These are phyloP conservation scores for Brachyopa scutellaris DNA, from an alignment of 2,888 invertebrate genomes.

Conservation along the genomic window DNA sequence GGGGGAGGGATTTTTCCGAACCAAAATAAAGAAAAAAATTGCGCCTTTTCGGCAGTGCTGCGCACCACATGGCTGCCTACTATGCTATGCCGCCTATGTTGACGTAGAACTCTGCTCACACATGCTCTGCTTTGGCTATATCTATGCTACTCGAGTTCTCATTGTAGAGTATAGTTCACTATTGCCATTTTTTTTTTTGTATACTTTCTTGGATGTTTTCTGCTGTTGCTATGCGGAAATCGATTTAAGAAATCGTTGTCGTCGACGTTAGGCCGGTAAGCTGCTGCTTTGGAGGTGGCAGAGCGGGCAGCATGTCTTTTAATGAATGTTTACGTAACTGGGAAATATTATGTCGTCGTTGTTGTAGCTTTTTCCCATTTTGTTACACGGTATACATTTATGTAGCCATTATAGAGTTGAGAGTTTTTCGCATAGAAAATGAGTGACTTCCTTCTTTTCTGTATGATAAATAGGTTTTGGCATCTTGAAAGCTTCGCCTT, in stretches of 20 bases:
- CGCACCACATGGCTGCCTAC: constrained; percentile 45
- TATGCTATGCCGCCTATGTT: not conserved
- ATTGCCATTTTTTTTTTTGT: constrained; percentile 7
- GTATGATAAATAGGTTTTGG: constrained; percentile 62
- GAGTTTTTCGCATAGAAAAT: constrained; percentile 27
- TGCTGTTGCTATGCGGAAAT: constrained; percentile 76
- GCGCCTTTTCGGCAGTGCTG: constrained; percentile 61
- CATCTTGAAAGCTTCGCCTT: constrained; percentile 49
- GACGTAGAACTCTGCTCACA: constrained; percentile 43
- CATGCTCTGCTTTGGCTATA: constrained; percentile 7
- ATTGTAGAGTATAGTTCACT: constrained; percentile 27
- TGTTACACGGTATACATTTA: constrained; percentile 35
- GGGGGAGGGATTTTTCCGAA: not conserved
- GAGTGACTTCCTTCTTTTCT: constrained; percentile 56
- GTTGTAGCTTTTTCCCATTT: constrained; percentile 28
- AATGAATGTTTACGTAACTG: constrained; percentile 62
- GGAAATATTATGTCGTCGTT: constrained; percentile 39
- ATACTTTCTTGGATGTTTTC: constrained; percentile 49
- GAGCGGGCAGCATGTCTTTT: constrained; percentile 28
- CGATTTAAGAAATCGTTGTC: constrained; percentile 70
- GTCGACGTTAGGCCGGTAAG: constrained; percentile 26
- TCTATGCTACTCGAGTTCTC: constrained; percentile 48
- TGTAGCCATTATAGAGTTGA: not conserved
- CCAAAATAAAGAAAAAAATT: not conserved
- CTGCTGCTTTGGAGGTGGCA: constrained; percentile 24